Evolutionary conservation across 2,113 vertebrate species (phyloP).

Genomic region (Ranitomeya imitator): DNA sequence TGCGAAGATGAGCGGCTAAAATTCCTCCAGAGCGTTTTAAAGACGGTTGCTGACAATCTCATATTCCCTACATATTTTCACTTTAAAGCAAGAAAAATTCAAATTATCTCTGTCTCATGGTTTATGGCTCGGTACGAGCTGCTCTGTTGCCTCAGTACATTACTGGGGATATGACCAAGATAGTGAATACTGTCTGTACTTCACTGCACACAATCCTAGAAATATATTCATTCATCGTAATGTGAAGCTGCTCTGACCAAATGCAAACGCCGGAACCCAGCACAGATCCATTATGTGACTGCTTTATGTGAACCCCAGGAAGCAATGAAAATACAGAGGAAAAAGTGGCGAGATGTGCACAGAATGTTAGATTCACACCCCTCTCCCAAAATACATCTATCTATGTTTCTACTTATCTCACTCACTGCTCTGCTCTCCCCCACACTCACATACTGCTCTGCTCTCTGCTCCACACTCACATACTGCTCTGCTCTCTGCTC

Average conservation of each 20-base stretch:
- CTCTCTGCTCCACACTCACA: too few species aligned
- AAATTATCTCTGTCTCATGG: not conserved
- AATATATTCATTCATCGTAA: not conserved
- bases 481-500: too few species aligned
- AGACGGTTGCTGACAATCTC: not conserved
- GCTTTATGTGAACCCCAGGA: not conserved
- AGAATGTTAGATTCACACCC: too few species aligned
- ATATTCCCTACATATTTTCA: not conserved
- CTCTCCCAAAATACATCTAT: not conserved
- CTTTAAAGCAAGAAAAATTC: constrained; percentile 23
- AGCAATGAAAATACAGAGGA: too few species aligned
- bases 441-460: too few species aligned
- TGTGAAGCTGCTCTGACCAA: not conserved
- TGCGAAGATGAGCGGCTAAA: too few species aligned
- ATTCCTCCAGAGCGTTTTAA: too few species aligned
- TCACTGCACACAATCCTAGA: not conserved
- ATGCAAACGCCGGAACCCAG: not conserved
- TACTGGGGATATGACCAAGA: not conserved
- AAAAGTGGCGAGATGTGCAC: too few species aligned
- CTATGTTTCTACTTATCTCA: not conserved
- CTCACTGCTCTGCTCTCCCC: too few species aligned
- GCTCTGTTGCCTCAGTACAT: constrained; percentile 28
- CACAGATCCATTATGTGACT: not conserved
- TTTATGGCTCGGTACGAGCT: not conserved
- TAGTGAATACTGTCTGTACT: not conserved